These are phyloP conservation scores for Xylophagus ater DNA, from an alignment of 2,888 invertebrate species.

Conservation along the genomic window DNA sequence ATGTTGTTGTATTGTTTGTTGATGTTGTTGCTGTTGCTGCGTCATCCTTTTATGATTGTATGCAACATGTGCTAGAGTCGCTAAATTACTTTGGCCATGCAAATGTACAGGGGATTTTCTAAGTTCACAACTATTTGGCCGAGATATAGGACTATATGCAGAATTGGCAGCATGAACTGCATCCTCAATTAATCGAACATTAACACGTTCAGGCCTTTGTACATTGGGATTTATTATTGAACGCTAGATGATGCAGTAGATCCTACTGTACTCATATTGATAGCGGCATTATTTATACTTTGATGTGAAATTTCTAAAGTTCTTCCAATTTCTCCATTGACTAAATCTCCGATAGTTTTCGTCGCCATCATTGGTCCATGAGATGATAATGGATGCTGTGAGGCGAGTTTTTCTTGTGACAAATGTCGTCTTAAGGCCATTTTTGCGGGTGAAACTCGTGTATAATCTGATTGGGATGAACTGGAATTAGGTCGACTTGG, in stretches of 20 bases:
- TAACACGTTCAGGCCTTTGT: slow-evolving; percentile 48
- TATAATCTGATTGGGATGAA: slow-evolving; percentile 47
- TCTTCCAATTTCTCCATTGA: slow-evolving; percentile 79
- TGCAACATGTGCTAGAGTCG: slow-evolving; percentile 36
- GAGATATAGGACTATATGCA: slow-evolving; percentile 40
- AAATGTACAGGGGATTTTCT: slow-evolving; percentile 23
- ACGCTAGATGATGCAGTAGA: slow-evolving; percentile 29
- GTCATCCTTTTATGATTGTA: slow-evolving; percentile 33
- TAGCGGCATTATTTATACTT: slow-evolving; percentile 76
- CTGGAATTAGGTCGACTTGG: slow-evolving; percentile 37
- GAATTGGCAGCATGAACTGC: slow-evolving; percentile 20
- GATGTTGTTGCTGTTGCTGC: slow-evolving; percentile 13
- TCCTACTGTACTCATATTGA: slow-evolving; percentile 66
- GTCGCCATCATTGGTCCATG: slow-evolving; percentile 43
- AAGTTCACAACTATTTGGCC: slow-evolving; percentile 44
- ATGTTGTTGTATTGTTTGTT: slow-evolving; percentile 25
- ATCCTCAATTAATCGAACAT: slow-evolving; percentile 40
- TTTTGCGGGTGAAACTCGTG: slow-evolving; percentile 79
- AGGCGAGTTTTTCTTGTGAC: slow-evolving; percentile 70
- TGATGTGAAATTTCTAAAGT: slow-evolving; percentile 82
- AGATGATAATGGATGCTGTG: slow-evolving; percentile 39
- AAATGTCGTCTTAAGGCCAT: slow-evolving; percentile 74
- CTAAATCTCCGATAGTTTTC: slow-evolving; percentile 77
- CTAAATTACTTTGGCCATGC: slow-evolving; percentile 27
- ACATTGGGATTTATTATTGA: slow-evolving; percentile 47